Conservation (phyloP, 2,113 vertebrate genomes). For the Nicator chloris region DNA sequence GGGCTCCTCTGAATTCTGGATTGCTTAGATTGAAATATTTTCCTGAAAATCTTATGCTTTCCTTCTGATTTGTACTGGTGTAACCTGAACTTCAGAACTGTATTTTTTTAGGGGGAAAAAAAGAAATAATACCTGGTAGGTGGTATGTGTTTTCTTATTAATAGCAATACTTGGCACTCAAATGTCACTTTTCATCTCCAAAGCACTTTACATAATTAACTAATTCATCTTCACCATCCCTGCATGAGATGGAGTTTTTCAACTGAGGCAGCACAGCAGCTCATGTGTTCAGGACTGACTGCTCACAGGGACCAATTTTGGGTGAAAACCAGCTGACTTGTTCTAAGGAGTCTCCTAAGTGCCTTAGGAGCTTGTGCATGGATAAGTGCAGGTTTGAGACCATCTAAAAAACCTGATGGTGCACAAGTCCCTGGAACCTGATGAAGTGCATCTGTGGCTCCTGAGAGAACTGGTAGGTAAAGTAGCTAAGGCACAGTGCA, state of each 20-base stretch:
- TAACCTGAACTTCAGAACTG: background rate
- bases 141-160: constrained; percentile 40
- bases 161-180: constrained; percentile 28
- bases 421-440: no score
- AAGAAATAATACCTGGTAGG: constrained; percentile 4
- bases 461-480: background rate
- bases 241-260: background rate
- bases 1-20: background rate
- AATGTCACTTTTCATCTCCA: constrained; percentile 32
- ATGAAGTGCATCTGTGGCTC: background rate
- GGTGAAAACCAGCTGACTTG: background rate
- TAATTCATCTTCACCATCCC: background rate
- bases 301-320: background rate
- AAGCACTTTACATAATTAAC: constrained; percentile 39
- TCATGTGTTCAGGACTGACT: background rate
- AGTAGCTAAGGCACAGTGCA: background rate
- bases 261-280: background rate
- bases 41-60: background rate
- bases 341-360: background rate
- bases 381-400: background rate
- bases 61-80: background rate
- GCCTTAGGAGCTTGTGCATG: background rate
- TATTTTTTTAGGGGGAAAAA: background rate
- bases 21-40: background rate
- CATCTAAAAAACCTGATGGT: background rate